Evolutionary conservation across 2,888 invertebrate genomes (phyloP).

Genomic region (Leucozona laternaria): DNA sequence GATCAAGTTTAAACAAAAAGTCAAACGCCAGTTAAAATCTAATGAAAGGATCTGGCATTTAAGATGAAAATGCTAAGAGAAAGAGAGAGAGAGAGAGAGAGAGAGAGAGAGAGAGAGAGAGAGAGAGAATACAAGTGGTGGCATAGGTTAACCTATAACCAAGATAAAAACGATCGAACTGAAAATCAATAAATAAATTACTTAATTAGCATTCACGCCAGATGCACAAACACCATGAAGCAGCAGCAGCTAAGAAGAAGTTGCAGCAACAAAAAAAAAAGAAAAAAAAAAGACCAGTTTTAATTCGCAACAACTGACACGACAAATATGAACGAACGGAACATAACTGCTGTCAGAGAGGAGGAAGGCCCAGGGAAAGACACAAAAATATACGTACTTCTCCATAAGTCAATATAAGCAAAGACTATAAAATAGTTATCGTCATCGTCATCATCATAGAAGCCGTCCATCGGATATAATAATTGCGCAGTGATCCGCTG

Average conservation of each 20-base stretch:
- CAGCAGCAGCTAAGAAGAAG: background rate
- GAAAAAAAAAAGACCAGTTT: conserved; percentile 13
- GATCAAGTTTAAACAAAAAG: conserved; percentile 14
- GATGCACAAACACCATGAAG: conserved; percentile 31
- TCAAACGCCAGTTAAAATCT: conserved; percentile 18
- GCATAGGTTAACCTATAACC: background rate
- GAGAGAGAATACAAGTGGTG: no score
- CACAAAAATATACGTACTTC: background rate
- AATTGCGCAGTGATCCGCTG: conserved; percentile 64
- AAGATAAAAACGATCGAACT: conserved; percentile 39
- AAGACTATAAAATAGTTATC: conserved; percentile 6
- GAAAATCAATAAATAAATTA: conserved; percentile 57
- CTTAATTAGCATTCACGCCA: conserved; percentile 71
- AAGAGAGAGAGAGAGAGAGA: no score
- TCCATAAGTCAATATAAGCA: conserved; percentile 30
- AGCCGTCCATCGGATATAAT: conserved; percentile 45
- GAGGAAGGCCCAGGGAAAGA: background rate
- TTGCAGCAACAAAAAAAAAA: background rate
- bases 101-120: no score
- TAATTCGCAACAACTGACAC: background rate
- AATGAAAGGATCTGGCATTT: background rate
- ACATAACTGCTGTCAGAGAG: background rate
- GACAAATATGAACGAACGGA: background rate
- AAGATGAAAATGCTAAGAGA: conserved; percentile 8
- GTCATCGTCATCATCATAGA: conserved; percentile 33